Evolutionary conservation across 2,113 vertebrate genomes (phyloP), one percentile per base, ranked within the genome.

Genomic region (Apaloderma vittatum): DNA sequence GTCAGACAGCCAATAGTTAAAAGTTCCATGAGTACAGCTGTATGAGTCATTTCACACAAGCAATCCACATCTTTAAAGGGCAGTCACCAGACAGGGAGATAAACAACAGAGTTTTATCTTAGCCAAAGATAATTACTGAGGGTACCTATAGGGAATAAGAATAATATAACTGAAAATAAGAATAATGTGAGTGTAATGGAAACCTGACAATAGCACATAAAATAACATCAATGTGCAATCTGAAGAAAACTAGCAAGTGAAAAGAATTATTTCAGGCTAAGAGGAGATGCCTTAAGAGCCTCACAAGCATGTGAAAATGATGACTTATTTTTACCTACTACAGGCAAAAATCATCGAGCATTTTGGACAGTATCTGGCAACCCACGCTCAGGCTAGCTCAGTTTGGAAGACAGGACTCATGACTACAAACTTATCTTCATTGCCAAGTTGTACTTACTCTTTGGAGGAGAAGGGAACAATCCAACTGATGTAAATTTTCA

Each of bases 1-100:
- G 30, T 75, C 58, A 71, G 61, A 17, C 11, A 62, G 43, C 15
- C 68, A 84, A 57, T 40, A 70, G 59, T 48, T 91, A 89, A 71
- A 54, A 89, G 43, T 71, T 87, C 81, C 66, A 78, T 40, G 74
- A 75, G 52, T 40, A 78, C 24, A 75, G 34, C 34, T 85, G 10
- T 37, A 67, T 71, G 90, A 97, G 74, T 94, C 70, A 87, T 74
- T 91, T 78, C 68, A 67, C 48, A 63, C 48, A 89, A 93, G 77
- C 51, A 81, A 87, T 23, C 37, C 32, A 43, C 22, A 48, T 67
- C 48, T 78, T 89, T 55, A 91, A 87, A 87, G 77, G 51, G 55
- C 70, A 86, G 68, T 59, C 73, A 55, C 45, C 62, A 84, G 73
- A 67, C 27, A 15, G 36, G 30, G 36, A 87, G 29, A 74, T 71